phyloP scores from a whole-genome alignment of 1,140 invertebrate species.

The Bombus cullumanus region DNA sequence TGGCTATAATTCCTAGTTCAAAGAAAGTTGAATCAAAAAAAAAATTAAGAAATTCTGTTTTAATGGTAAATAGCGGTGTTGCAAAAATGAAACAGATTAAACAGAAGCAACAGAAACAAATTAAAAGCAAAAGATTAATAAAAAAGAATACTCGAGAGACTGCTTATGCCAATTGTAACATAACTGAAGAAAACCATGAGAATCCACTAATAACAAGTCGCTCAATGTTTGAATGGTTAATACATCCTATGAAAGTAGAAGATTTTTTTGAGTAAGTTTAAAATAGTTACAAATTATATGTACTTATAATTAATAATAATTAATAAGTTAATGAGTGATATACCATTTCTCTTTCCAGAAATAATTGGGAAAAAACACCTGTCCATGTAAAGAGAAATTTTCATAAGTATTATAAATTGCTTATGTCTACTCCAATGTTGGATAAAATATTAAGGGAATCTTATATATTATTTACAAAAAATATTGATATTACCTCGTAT shows the following conservation, averaged over 20 bases:
- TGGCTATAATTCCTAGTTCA: neutral
- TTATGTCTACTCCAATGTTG: conserved; percentile 90
- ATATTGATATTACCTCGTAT: conserved; percentile 96
- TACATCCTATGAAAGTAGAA: conserved; percentile 86
- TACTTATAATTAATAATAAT: conserved; percentile 2
- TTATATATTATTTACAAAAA: conserved; percentile 91
- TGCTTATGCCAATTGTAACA: neutral
- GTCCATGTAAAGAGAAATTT: conserved; percentile 88
- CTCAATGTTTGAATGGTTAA: conserved; percentile 87
- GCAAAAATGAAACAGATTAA: conserved; percentile 21
- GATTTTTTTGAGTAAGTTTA: conserved; percentile 86
- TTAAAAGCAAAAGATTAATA: neutral
- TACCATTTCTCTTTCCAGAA: conserved; percentile 68
- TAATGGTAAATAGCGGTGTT: neutral
- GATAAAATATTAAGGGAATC: conserved; percentile 91
- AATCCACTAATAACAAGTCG: conserved; percentile 84
- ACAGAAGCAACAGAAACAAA: neutral
- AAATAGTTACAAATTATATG: conserved; percentile 1
- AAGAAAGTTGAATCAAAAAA: neutral
- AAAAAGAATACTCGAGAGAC: neutral
- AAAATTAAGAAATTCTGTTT: neutral
- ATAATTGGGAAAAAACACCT: conserved; percentile 92
- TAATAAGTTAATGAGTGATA: conserved; percentile 28
- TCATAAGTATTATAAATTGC: conserved; percentile 87
- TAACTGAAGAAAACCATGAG: neutral